Evolutionary conservation across 1,140 invertebrate species (phyloP), one percentile per base, ranked within the genome.

Genomic region (Oryctes rhinoceros): DNA sequence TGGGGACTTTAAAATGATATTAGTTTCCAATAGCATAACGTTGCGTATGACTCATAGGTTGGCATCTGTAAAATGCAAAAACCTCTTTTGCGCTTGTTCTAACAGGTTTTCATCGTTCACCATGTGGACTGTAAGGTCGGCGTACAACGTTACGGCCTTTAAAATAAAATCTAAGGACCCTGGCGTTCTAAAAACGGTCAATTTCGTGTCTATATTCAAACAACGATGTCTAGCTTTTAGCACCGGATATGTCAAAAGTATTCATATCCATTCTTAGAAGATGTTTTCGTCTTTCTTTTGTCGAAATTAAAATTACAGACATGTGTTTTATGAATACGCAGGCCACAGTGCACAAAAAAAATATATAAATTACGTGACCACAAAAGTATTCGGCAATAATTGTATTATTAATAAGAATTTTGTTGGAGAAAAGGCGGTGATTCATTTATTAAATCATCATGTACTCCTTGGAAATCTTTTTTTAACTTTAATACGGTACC

Each of bases 21-120:
- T 62, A 62, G 65, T 11, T 67, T 35, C 18, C 65, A 35, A 24
- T 67, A 18, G 20, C n/a, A 67, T 67, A 67, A 18, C 65, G 65
- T 30, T 18, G 20, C 18, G 65, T 67, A 67, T 67, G 65, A 67
- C 20, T 67, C 65, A 67, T 53, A 53, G 9, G 20, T 67, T 67
- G 65, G 65, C 65, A 67, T 67, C 65, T 67, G 65, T 35, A 35
- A 67, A 67, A 67, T 67, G 65, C 65, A 67, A 67, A 67, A 67
- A 67, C 65, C 10, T 67, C 65, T 67, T 67, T 24, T 35, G 18
- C 65, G 65, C 65, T 67, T 67, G 20, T 67, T 67, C 65, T 67
- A 67, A 67, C 65, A 67, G 65, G 65, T 67, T 67, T 67, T 30
- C 18, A 24, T 18, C 65, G 65, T 24, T 35, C 20, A 18, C 65